Evolutionary conservation across 2,113 vertebrate species (phyloP).

Genomic region (Gulo gulo): DNA sequence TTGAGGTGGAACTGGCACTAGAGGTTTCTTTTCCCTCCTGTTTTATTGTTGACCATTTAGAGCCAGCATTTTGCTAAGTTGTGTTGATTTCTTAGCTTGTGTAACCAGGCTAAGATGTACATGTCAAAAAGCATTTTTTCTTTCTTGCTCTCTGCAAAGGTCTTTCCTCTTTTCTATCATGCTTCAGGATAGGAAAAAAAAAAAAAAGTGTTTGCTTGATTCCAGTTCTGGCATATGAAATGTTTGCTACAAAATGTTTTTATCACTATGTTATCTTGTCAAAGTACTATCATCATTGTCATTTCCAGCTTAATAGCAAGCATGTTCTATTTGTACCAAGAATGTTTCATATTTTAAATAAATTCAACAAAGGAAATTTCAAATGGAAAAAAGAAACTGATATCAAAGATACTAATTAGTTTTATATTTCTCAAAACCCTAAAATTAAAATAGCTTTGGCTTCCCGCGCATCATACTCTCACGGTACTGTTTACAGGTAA

Average conservation of each 20-base stretch:
- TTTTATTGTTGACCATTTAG: constrained; percentile 62
- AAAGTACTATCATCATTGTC: constrained; percentile 27
- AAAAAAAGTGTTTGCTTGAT: not conserved
- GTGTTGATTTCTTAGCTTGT: constrained; percentile 66
- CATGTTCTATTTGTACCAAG: constrained; percentile 40
- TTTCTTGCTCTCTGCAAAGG: constrained; percentile 43
- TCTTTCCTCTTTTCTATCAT: constrained; percentile 50
- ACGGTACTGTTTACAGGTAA: not conserved
- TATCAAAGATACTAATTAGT: not conserved
- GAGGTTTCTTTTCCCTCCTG: constrained; percentile 28
- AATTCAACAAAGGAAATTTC: constrained; percentile 38
- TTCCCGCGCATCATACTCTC: not conserved
- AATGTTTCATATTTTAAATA: not conserved
- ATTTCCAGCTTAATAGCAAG: constrained; percentile 45
- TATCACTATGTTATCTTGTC: constrained; percentile 29
- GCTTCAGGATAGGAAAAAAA: not conserved
- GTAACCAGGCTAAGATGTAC: constrained; percentile 59
- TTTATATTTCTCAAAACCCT: constrained; percentile 15
- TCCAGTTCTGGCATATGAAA: constrained; percentile 50
- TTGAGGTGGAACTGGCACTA: constrained; percentile 22
- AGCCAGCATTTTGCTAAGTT: constrained; percentile 59
- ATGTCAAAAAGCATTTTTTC: constrained; percentile 52
- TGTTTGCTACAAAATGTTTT: constrained; percentile 47
- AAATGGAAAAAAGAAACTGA: not conserved
- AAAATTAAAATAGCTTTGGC: not conserved